phyloP scores from a whole-genome alignment of 1,140 invertebrate genomes.

The Caenorhabditis briggsae region DNA sequence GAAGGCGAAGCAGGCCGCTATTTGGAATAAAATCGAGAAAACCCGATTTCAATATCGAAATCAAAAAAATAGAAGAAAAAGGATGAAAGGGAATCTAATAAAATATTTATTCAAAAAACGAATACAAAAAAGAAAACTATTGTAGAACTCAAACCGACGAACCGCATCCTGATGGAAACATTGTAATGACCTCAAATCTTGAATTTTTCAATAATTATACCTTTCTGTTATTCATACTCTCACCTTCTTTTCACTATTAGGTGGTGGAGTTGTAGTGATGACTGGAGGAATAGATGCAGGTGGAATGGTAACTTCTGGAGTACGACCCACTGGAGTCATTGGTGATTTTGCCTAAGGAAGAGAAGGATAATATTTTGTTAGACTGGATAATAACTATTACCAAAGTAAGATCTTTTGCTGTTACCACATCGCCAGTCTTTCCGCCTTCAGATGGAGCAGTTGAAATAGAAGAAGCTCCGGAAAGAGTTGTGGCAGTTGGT shows the following conservation, averaged over 20 bases:
- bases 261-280: constrained; percentile 5
- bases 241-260: constrained; percentile 35
- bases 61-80: neutral
- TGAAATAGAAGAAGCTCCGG: neutral
- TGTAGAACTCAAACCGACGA: neutral
- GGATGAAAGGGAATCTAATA: neutral
- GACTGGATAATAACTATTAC: neutral
- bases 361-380: neutral
- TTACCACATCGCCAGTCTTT: neutral
- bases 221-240: neutral
- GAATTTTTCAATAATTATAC: neutral
- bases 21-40: constrained; percentile 47
- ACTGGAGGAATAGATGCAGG: neutral
- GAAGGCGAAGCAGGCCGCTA: neutral
- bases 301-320: constrained; percentile 2
- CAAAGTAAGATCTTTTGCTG: constrained; percentile 15
- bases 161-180: constrained; percentile 42
- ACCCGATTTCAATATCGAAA: constrained; percentile 26
- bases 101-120: constrained; percentile 13
- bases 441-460: neutral
- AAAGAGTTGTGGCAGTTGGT: constrained; percentile 36
- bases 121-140: neutral
- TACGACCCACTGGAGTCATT: neutral
- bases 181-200: constrained; percentile 39
- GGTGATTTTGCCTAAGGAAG: neutral